Conservation (phyloP, 2,888 invertebrate genomes). For the Augiades crinisus region DNA sequence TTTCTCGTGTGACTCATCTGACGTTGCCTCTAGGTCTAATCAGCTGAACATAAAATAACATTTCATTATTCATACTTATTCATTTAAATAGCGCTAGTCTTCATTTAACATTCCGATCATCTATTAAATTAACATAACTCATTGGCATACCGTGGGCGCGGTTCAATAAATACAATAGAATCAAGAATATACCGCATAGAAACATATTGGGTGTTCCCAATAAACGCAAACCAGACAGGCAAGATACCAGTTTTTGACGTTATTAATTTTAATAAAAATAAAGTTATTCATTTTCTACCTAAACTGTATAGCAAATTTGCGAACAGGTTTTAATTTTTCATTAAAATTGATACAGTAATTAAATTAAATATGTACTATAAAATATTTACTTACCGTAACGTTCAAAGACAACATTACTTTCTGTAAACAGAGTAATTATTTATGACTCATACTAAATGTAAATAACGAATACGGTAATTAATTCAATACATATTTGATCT, state of each 20-base stretch:
- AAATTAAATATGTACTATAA: too few relatives aligned
- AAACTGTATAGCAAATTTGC: too few relatives aligned
- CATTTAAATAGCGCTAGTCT: constrained; percentile 9
- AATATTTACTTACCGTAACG: too few relatives aligned
- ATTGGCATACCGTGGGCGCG: not conserved
- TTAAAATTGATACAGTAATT: too few relatives aligned
- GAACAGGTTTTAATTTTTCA: too few relatives aligned
- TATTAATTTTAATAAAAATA: too few relatives aligned
- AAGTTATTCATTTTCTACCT: too few relatives aligned
- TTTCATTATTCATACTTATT: constrained; percentile 1
- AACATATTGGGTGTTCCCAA: not conserved
- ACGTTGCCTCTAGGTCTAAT: constrained; percentile 32
- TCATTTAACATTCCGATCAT: constrained; percentile 13
- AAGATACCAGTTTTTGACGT: not conserved
- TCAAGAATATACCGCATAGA: not conserved
- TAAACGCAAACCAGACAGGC: not conserved
- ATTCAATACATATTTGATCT: too few relatives aligned
- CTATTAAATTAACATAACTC: constrained; percentile 10
- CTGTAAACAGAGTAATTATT: too few relatives aligned
- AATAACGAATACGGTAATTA: too few relatives aligned
- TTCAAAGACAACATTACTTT: too few relatives aligned
- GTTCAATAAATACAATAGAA: not conserved
- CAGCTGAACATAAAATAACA: not conserved
- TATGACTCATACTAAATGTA: too few relatives aligned
- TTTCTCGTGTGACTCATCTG: constrained; percentile 16